phyloP scores from a whole-genome alignment of 2,113 vertebrate genomes.

The Pyrgilauda ruficollis region DNA sequence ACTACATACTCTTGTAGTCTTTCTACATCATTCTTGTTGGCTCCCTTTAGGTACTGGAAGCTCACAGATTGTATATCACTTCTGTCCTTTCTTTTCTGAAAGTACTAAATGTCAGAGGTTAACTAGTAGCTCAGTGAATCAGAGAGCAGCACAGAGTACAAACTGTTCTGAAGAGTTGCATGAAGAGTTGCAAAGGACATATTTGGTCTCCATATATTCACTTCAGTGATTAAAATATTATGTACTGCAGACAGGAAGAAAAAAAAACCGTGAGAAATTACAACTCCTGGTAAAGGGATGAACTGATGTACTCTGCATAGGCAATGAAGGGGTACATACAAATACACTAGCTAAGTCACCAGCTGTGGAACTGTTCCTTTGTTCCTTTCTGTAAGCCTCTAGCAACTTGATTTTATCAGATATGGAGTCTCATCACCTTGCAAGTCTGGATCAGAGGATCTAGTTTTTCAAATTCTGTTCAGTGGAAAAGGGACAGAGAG shows the following conservation, averaged over 20 bases:
- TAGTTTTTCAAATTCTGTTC: background rate
- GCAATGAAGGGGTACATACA: background rate
- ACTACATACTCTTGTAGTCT: too few relatives aligned
- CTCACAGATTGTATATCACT: background rate
- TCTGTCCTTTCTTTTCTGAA: background rate
- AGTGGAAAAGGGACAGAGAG: background rate
- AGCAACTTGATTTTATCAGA: background rate
- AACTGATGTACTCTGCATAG: background rate
- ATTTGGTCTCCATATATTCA: background rate
- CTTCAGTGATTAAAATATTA: background rate
- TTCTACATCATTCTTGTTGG: background rate
- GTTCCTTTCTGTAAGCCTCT: background rate
- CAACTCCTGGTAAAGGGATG: background rate
- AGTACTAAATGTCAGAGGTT: background rate
- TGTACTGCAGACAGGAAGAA: background rate
- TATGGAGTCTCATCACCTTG: background rate
- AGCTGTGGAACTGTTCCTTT: background rate
- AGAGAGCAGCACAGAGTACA: background rate
- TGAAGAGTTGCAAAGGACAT: background rate
- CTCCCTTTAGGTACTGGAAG: background rate
- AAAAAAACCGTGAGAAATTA: background rate
- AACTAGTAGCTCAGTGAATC: background rate
- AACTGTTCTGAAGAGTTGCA: background rate
- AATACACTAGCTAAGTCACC: background rate
- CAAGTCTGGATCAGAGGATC: background rate